Conservation (phyloP, 2,888 invertebrate genomes). For the Phaonia tiefii region DNA sequence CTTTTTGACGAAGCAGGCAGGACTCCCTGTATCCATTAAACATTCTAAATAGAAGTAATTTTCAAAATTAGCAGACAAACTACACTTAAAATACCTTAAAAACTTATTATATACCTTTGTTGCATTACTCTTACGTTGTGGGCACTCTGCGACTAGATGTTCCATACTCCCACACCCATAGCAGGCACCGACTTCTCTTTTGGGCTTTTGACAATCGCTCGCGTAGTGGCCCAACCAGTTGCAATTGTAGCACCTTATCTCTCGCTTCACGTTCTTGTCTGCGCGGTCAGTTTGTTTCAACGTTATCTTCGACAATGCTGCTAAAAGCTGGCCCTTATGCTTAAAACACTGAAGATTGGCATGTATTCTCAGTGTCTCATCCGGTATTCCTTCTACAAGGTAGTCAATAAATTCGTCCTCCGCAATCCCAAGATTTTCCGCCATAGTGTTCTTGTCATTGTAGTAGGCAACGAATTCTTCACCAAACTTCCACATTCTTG, state of each 20-base stretch:
- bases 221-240: slow-evolving; percentile 46
- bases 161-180: slow-evolving; percentile 41
- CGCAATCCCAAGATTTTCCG: slow-evolving; percentile 36
- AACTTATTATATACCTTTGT: background rate
- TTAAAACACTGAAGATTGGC: background rate
- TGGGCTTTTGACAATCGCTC: slow-evolving; percentile 34
- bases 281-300: background rate
- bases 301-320: background rate
- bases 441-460: slow-evolving; percentile 55
- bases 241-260: slow-evolving; percentile 53
- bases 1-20: slow-evolving; percentile 27
- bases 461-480: slow-evolving; percentile 55
- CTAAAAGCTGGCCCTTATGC: background rate
- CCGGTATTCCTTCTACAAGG: background rate
- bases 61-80: background rate
- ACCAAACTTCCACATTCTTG: too few relatives aligned
- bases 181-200: slow-evolving; percentile 43
- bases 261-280: too few relatives aligned
- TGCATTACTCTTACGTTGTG: background rate
- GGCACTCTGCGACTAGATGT: slow-evolving; percentile 34
- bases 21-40: slow-evolving; percentile 28
- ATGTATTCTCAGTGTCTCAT: background rate
- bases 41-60: slow-evolving; percentile 29
- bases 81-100: slow-evolving; percentile 35
- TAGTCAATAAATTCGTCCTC: slow-evolving; percentile 61